Conservation (phyloP, 2,888 invertebrate species). For the Chrysolina haemoptera region DNA sequence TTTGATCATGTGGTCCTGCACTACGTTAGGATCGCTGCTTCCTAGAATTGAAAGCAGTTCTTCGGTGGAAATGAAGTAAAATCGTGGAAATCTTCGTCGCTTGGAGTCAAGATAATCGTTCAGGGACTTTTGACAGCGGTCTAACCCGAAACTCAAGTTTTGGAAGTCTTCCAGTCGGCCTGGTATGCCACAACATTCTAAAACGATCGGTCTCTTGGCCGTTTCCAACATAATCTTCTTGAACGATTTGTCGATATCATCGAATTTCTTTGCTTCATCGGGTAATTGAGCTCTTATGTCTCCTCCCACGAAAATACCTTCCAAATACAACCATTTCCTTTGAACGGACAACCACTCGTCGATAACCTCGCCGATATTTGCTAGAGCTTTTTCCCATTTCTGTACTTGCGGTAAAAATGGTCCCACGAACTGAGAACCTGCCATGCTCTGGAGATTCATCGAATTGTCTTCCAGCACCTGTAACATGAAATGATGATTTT, state of each 20-base stretch:
- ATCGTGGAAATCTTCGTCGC: constrained; percentile 89
- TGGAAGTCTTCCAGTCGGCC: constrained; percentile 85
- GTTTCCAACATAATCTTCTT: constrained; percentile 89
- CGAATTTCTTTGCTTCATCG: constrained; percentile 92
- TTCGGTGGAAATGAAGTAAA: constrained; percentile 95
- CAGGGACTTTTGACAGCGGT: constrained; percentile 92
- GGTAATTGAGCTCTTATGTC: constrained; percentile 90
- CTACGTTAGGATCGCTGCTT: constrained; percentile 85
- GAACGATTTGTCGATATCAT: constrained; percentile 87
- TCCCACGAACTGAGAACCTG: constrained; percentile 90
- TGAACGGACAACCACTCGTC: constrained; percentile 92
- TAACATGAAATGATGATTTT: not conserved
- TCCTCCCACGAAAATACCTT: constrained; percentile 92
- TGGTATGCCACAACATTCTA: constrained; percentile 82
- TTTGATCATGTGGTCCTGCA: constrained; percentile 95
- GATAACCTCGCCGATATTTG: constrained; percentile 80
- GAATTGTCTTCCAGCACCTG: constrained; percentile 87
- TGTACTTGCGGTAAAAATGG: constrained; percentile 89
- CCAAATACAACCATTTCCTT: constrained; percentile 92
- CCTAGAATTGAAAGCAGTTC: constrained; percentile 92
- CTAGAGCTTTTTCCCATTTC: constrained; percentile 87
- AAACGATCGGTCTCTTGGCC: constrained; percentile 83
- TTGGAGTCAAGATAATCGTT: constrained; percentile 93
- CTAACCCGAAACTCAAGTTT: constrained; percentile 80
- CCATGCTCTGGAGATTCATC: constrained; percentile 93